Percentiles rank a stretch among this genome's conserved stretches.
These are phyloP conservation scores for Peromyscus melanophrys DNA, from an alignment of 2,797 vertebrate genomes.

Conservation along the genomic window DNA sequence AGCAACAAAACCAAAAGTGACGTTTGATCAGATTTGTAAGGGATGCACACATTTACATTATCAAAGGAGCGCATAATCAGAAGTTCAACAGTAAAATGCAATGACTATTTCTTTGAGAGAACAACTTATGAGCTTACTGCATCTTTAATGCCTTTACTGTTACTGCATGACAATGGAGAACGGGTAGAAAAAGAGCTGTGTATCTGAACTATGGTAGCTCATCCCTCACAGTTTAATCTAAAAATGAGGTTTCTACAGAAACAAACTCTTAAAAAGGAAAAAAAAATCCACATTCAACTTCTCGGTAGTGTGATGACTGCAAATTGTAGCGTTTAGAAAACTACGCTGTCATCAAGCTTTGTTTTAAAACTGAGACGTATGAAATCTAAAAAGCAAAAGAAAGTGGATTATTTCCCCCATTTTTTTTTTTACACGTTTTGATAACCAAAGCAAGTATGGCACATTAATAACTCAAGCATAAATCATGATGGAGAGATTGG, in stretches of 20 bases:
- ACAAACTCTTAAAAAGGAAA: constrained; percentile 72
- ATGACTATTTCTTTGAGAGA: constrained; percentile 87
- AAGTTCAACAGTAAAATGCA: constrained; percentile 87
- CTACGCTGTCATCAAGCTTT: constrained; percentile 70
- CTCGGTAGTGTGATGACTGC: constrained; percentile 70
- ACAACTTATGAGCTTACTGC: constrained; percentile 79
- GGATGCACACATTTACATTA: constrained; percentile 78
- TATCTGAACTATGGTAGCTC: constrained; percentile 73
- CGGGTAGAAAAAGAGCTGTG: constrained; percentile 43
- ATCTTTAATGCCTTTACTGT: constrained; percentile 84
- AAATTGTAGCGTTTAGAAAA: constrained; percentile 69
- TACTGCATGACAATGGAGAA: constrained; percentile 78
- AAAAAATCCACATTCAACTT: constrained; percentile 57
- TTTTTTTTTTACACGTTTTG: constrained; percentile 55
- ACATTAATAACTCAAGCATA: constrained; percentile 81
- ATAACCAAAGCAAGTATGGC: constrained; percentile 86
- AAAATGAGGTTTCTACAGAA: constrained; percentile 80
- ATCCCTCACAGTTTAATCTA: constrained; percentile 75
- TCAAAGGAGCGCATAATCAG: constrained; percentile 83
- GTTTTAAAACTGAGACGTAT: constrained; percentile 56
- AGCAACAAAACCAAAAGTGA: constrained; percentile 85
- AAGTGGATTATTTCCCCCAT: constrained; percentile 70
- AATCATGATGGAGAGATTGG: constrained; percentile 76
- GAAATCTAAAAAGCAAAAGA: constrained; percentile 66
- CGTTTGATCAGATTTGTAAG: constrained; percentile 84